These are phyloP conservation scores for Lepidurus arcticus DNA, from an alignment of 1,140 invertebrate genomes.

Conservation along the genomic window DNA sequence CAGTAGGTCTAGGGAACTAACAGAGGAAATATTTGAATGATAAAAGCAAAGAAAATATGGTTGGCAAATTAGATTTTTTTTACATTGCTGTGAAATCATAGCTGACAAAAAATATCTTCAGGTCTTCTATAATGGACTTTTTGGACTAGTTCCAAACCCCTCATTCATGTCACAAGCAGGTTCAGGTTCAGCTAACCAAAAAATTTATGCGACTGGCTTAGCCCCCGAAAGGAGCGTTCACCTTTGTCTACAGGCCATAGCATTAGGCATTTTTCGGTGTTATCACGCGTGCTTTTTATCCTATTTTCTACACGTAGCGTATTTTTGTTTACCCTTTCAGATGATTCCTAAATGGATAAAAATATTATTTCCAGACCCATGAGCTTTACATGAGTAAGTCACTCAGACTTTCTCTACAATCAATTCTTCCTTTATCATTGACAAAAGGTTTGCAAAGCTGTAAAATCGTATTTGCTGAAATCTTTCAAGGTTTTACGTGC, in stretches of 20 bases:
- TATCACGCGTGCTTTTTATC: not conserved
- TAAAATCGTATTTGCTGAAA: too few relatives aligned
- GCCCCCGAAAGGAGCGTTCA: not conserved
- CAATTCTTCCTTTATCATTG: not conserved
- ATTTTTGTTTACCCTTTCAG: too few relatives aligned
- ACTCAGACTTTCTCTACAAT: not conserved
- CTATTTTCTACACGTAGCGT: not conserved
- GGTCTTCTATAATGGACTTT: not conserved
- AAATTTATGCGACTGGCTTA: not conserved
- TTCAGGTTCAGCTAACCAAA: not conserved
- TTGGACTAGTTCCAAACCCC: not conserved
- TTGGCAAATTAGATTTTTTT: constrained; percentile 1
- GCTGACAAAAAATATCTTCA: too few relatives aligned
- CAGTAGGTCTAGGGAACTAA: not conserved
- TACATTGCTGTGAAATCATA: not conserved
- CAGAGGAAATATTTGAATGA: not conserved
- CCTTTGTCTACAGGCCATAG: not conserved
- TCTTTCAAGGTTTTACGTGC: too few relatives aligned
- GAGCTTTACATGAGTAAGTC: not conserved
- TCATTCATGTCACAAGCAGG: not conserved
- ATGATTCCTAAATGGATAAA: not conserved
- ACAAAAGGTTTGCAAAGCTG: not conserved
- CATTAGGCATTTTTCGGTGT: not conserved
- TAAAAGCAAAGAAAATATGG: constrained; percentile 19
- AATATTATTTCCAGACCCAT: not conserved